Percentiles rank a stretch among this genome's conserved stretches.
phyloP scores from a whole-genome alignment of 2,797 vertebrate species.

The Lindbergichthys nudifrons region DNA sequence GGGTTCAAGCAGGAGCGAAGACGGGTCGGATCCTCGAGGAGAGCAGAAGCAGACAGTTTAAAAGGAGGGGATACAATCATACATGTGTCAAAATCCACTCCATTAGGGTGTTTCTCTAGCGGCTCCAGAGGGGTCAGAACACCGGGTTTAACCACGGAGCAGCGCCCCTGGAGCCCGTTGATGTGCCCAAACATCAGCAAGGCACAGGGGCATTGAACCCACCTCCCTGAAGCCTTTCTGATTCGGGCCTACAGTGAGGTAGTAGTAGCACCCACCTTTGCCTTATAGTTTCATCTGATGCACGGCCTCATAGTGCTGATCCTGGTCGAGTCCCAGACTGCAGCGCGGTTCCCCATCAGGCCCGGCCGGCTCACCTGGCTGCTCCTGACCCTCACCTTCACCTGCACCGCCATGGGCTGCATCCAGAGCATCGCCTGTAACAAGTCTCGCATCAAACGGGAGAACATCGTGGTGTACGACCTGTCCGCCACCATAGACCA shows the following conservation, averaged over 20 bases:
- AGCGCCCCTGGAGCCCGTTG: constrained; percentile 16
- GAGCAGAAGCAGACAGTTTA: constrained; percentile 34
- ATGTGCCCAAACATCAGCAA: constrained; percentile 13
- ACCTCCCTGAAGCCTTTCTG: constrained; percentile 44
- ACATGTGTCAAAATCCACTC: constrained; percentile 18
- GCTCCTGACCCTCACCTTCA: constrained; percentile 66
- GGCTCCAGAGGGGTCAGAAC: constrained; percentile 40
- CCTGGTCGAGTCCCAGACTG: constrained; percentile 68
- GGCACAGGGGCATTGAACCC: constrained; percentile 17
- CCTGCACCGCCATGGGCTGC: constrained; percentile 90
- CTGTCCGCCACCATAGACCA: constrained; percentile 96
- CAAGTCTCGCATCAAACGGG: constrained; percentile 94
- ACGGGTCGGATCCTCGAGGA: constrained; percentile 47
- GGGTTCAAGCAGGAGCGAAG: constrained; percentile 43
- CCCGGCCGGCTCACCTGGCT: constrained; percentile 70
- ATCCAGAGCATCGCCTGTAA: constrained; percentile 97
- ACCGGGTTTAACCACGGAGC: constrained; percentile 33
- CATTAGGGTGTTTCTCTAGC: constrained; percentile 31
- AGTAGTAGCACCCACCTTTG: constrained; percentile 64
- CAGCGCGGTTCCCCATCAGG: constrained; percentile 50
- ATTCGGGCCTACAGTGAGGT: constrained; percentile 52
- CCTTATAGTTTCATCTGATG: constrained; percentile 67
- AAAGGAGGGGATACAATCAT: constrained; percentile 25
- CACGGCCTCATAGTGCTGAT: constrained; percentile 66
- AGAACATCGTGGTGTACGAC: constrained; percentile 96